Evolutionary conservation across 2,888 invertebrate species (phyloP), one percentile per base, ranked within the genome.

Genomic region (Erynnis tages): DNA sequence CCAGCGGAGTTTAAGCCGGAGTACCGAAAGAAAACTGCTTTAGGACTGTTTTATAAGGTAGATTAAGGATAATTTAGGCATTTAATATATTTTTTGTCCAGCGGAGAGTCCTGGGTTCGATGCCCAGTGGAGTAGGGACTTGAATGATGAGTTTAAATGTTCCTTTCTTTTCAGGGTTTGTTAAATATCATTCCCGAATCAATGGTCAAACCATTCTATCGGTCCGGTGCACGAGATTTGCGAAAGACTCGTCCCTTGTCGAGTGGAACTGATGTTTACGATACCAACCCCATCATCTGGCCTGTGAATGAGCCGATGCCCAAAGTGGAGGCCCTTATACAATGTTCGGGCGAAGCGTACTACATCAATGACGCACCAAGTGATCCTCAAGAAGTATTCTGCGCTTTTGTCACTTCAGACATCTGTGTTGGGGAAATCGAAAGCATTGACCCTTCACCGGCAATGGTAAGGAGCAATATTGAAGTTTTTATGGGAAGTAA

Each of bases 21-120:
- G 27, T 94, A 91, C 63, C 85, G 93, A 34, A 91, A 90, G 61
- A 81, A 86, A 25, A 79, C 94, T 13, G 92, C 94, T 0, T 79
- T 92, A 35, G 83, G 91, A 38, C 77, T 94, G 5, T 91, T 94
- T 62, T 94, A 94, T 69, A 94, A 94, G 88, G 94, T 93, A 73
- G 7, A 7, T 2, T 27, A 7, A 8, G 4, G 8, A n/a, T n/a
- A n/a, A n/a, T n/a, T n/a, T n/a, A n/a, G n/a, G n/a, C n/a, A n/a
- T n/a, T n/a, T n/a, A n/a, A n/a, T n/a, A n/a, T n/a, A n/a, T n/a
- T n/a, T n/a, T n/a, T n/a, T n/a, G n/a, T n/a, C n/a, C n/a, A n/a
- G n/a, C n/a, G n/a, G n/a, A n/a, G n/a, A n/a, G n/a, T n/a, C n/a
- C n/a, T n/a, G n/a, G n/a, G n/a, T n/a, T n/a, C n/a, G n/a, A n/a